Evolutionary conservation across 1,140 invertebrate species (phyloP), one percentile per base, ranked within the genome.

Genomic region (Geopemphigus sp.): DNA sequence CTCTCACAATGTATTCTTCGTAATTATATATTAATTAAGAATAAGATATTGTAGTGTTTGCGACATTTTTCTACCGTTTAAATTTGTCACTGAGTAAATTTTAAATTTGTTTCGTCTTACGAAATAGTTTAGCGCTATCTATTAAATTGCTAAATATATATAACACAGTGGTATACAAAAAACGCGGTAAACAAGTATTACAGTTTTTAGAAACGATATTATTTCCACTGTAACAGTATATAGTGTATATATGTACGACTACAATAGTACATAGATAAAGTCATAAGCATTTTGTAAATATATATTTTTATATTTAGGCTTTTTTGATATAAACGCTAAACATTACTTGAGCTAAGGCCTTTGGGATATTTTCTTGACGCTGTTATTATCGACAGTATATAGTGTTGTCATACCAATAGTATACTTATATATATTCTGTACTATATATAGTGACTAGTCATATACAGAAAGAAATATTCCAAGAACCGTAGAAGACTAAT

Each of bases 401-500:
- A 32, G 70, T 29, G 39, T 26, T 32, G 32, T 74, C 24, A 26
- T 26, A 14, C 14, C 24, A 11, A 1, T 12, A 11, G 54, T 74
- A 24, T 56, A 72, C 54, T 15, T 57, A 22, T 72, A 56, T 73
- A 56, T 10, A 11, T n/a, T 50, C 19, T 68, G 19, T 47, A 47
- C 6, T 8, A 59, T n/a, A 19, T n/a, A 63, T 39, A 64, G n/a
- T 12, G 26, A 74, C 72, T 12, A 54, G 54, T 45, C 54, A 26
- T 45, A 74, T 50, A 74, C 15, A 19, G 15, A 15, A 57, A 11
- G 32, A 74, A 74, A 74, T 74, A 74, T 74, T 74, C 54, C 54
- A 24, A 59, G 54, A 39, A 39, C 72, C 54, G 29, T 59, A 74
- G 50, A 74, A 74, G 59, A 57, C 72, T 74, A 56, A 74, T 74